Conservation (phyloP, 2,888 invertebrate genomes). For the Chymomyza caudatula region DNA sequence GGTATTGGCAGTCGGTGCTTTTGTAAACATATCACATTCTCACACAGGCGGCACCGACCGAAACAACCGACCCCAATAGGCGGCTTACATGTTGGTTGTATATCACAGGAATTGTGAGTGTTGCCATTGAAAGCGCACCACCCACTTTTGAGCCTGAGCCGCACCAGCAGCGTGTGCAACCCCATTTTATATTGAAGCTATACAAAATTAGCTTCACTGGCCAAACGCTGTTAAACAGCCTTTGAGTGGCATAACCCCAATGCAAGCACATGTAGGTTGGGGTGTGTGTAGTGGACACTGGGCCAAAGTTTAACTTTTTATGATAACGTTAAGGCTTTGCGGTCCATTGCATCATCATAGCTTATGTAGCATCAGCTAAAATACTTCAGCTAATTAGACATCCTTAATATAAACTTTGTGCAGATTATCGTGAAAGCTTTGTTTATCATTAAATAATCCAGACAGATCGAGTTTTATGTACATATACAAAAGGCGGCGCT, state of each 20-base stretch:
- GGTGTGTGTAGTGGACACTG: neutral
- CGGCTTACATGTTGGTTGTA: slow-evolving; percentile 9
- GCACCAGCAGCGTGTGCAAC: slow-evolving; percentile 37
- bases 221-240: slow-evolving; percentile 39
- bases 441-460: no score
- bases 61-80: slow-evolving; percentile 22
- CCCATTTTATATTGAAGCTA: slow-evolving; percentile 44
- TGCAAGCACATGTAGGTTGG: slow-evolving; percentile 18
- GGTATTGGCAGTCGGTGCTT: slow-evolving; percentile 18
- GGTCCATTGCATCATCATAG: no score
- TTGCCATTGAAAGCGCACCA: slow-evolving; percentile 43
- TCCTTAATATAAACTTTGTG: no score
- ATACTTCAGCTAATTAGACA: no score
- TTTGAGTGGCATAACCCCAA: slow-evolving; percentile 57
- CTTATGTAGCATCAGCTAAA: no score
- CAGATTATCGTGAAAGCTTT: no score
- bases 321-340: neutral
- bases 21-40: slow-evolving; percentile 59
- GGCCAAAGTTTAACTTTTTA: neutral
- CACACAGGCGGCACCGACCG: slow-evolving; percentile 13
- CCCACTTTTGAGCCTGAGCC: slow-evolving; percentile 5
- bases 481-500: no score
- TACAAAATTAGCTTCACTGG: slow-evolving; percentile 64
- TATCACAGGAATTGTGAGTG: slow-evolving; percentile 17
- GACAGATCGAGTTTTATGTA: no score